A percentile compares a stretch with the other conserved stretches of the same genome.
Evolutionary conservation across 1,140 invertebrate genomes (phyloP).

Genomic region (Hyphantria cunea): DNA sequence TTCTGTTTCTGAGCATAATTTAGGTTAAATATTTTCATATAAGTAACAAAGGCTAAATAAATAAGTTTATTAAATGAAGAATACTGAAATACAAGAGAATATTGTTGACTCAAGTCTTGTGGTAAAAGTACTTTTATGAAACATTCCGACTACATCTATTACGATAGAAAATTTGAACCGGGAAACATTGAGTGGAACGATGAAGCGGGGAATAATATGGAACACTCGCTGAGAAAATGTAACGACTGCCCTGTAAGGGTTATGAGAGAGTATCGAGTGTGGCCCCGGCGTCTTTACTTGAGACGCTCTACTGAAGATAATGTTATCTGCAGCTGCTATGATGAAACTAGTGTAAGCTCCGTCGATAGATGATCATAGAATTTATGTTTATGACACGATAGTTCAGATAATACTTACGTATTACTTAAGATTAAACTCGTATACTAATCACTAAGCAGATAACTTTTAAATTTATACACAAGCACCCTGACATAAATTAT

Average conservation of each 20-base stretch:
- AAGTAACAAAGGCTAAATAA: too few species aligned
- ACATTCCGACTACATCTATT: background rate
- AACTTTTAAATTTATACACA: too few species aligned
- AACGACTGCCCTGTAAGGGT: constrained; percentile 2
- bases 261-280: background rate
- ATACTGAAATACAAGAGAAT: too few species aligned
- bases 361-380: too few species aligned
- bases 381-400: too few species aligned
- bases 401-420: too few species aligned
- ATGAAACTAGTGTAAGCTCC: background rate
- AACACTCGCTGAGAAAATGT: constrained; percentile 2
- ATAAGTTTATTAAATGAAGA: too few species aligned
- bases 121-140: background rate
- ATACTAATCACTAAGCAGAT: too few species aligned
- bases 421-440: too few species aligned
- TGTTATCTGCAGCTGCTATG: background rate
- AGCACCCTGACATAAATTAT: too few species aligned
- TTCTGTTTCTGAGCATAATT: too few species aligned
- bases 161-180: background rate
- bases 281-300: background rate
- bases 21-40: too few species aligned
- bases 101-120: background rate
- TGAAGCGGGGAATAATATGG: background rate
- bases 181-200: background rate
- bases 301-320: background rate